Percentiles rank a stretch among this genome's conserved stretches.
Evolutionary conservation across 64 coral and sea anemone genomes (phyloP).

Genomic region (Montipora capricornis): DNA sequence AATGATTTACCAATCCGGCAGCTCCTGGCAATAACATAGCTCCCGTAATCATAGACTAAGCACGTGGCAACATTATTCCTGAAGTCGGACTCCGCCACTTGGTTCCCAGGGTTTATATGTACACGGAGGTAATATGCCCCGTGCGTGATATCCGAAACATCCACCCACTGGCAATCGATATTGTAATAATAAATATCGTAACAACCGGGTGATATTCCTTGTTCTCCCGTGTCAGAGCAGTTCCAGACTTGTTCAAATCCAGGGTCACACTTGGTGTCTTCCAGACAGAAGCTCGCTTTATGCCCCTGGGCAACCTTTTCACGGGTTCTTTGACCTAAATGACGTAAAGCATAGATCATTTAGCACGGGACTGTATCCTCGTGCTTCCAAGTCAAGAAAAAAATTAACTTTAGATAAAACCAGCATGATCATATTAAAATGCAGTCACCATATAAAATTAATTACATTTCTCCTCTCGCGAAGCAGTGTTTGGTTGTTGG

Average conservation of each 20-base stretch:
- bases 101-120: constrained; percentile 69
- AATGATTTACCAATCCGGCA: constrained; percentile 68
- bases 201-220: constrained; percentile 89
- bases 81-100: constrained; percentile 88
- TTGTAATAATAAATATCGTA: constrained; percentile 82
- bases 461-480: too few relatives aligned
- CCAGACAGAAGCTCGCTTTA: constrained; percentile 94
- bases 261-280: constrained; percentile 86
- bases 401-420: too few relatives aligned
- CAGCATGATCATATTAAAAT: too few relatives aligned
- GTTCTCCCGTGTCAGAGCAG: constrained; percentile 65
- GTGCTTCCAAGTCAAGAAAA: too few relatives aligned
- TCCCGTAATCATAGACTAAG: constrained; percentile 62
- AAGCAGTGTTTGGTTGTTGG: too few relatives aligned
- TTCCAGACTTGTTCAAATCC: constrained; percentile 78
- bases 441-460: too few relatives aligned
- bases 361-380: not conserved
- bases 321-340: not conserved
- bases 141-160: constrained; percentile 48
- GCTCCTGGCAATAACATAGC: not conserved
- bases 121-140: constrained; percentile 62
- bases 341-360: not conserved
- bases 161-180: constrained; percentile 95
- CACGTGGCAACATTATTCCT: constrained; percentile 85
- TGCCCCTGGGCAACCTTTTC: constrained; percentile 74